Base-by-base conservation (phyloP, 1,140 invertebrate genomes). In the Halyomorpha halys region DNA sequence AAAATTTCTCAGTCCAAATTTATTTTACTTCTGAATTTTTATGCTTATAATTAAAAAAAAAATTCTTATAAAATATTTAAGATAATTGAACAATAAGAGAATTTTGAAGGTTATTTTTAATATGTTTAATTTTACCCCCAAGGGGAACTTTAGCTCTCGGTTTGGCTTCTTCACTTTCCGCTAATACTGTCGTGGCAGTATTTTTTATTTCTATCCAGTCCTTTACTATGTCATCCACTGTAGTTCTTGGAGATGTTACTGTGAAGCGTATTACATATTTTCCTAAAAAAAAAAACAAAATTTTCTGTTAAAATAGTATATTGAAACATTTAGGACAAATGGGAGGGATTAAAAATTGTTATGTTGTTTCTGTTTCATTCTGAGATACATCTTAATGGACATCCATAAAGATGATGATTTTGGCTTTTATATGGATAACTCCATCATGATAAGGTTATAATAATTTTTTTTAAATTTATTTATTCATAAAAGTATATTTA, bases 181-280 rank as follows among this genome's bases (percentile, higher is more conserved):
- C 70, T 30, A 90, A 74, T 49, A 96, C 82, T 63, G 86, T 83
- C 1, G 80, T 82, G 1, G 93, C 86, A 30, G 89, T 89, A 0
- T 76, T 79, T 70, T 85, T 82, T 59, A 97, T 96, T 72, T 96
- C 87, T 39, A 81, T 82, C 93, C 93, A 97, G 72, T 97, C 94
- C 69, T 84, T 84, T 16, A 87, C 73, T 21, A 97, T 93, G 73
- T 97, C 92, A 49, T 88, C 85, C 18, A 86, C 82, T 0, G 91
- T 96, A 0, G 94, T 98, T 69, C 81, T 83, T 45, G 87, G 83
- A 11, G 94, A 97, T 5, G 95, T 98, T 16, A 98, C 86, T 1
- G 94, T 93, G 73, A 94, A 95, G 11, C 88, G 77, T 64, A 97
- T 96, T 18, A 97, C 91, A 72, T 97, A 97, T 74, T 89, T 86